phyloP scores from a whole-genome alignment of 2,888 invertebrate species.

The Hybos culiciformis region DNA sequence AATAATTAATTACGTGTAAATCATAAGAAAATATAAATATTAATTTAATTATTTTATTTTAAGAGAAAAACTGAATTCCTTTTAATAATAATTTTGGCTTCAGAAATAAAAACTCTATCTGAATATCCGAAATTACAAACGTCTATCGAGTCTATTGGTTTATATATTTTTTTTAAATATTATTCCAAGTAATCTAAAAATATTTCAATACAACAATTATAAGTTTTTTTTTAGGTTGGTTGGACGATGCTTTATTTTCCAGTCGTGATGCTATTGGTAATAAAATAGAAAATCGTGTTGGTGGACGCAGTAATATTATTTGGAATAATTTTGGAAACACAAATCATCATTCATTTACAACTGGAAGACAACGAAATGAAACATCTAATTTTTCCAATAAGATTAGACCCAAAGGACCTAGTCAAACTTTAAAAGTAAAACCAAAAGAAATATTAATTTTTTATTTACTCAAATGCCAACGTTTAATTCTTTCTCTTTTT shows the following conservation, averaged over 20 bases:
- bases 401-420: constrained; percentile 53
- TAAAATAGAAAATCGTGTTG: constrained; percentile 30
- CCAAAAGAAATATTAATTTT: constrained; percentile 2
- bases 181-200: too few species aligned
- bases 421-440: constrained; percentile 49
- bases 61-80: too few species aligned
- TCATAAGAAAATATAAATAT: too few species aligned
- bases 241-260: constrained; percentile 39
- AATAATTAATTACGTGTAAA: too few species aligned
- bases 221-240: constrained; percentile 36
- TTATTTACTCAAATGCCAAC: neutral
- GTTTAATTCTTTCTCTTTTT: constrained; percentile 16
- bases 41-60: too few species aligned
- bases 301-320: constrained; percentile 32
- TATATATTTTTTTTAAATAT: too few species aligned
- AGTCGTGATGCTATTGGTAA: constrained; percentile 29
- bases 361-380: constrained; percentile 48
- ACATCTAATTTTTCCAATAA: constrained; percentile 35
- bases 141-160: too few species aligned
- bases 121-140: too few species aligned
- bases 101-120: too few species aligned
- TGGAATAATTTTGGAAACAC: constrained; percentile 53
- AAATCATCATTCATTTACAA: constrained; percentile 53
- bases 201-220: too few species aligned
- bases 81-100: too few species aligned